Evolutionary conservation across 1,140 invertebrate species (phyloP).

Genomic region (Chionoecetes opilio): DNA sequence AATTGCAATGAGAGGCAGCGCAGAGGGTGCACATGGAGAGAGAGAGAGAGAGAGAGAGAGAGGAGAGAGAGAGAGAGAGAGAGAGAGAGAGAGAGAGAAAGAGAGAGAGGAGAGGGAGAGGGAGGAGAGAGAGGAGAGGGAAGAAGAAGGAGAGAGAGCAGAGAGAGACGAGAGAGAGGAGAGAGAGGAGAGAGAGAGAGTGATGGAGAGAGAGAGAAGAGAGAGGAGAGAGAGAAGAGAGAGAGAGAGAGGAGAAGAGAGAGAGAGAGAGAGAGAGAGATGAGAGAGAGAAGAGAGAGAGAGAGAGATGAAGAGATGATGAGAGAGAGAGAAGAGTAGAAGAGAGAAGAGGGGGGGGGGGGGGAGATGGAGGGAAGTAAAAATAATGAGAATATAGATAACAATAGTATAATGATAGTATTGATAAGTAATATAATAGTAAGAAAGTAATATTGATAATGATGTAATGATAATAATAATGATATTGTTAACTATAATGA

Average conservation of each 20-base stretch:
- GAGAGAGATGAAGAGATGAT: no score
- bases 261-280: not conserved
- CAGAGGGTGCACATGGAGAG: not conserved
- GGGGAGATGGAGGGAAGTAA: no score
- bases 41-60: no score
- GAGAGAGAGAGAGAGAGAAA: conserved; percentile 1
- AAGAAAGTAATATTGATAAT: no score
- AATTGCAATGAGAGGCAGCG: not conserved
- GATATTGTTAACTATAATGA: no score
- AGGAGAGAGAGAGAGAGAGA: conserved; percentile 18
- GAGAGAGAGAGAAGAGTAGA: no score
- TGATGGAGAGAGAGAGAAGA: not conserved
- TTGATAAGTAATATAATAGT: no score
- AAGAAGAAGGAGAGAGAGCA: not conserved
- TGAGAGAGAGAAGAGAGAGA: no score
- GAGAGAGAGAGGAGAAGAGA: not conserved
- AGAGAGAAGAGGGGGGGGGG: no score
- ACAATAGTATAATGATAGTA: no score
- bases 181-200: not conserved
- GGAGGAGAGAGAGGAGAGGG: not conserved
- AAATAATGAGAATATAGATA: no score
- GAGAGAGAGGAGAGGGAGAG: not conserved
- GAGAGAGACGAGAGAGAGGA: not conserved
- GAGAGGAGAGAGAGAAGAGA: not conserved
- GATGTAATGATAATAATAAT: no score